Conservation (phyloP, 2,888 invertebrate species). For the Amblyjoppa fuscipennis region DNA sequence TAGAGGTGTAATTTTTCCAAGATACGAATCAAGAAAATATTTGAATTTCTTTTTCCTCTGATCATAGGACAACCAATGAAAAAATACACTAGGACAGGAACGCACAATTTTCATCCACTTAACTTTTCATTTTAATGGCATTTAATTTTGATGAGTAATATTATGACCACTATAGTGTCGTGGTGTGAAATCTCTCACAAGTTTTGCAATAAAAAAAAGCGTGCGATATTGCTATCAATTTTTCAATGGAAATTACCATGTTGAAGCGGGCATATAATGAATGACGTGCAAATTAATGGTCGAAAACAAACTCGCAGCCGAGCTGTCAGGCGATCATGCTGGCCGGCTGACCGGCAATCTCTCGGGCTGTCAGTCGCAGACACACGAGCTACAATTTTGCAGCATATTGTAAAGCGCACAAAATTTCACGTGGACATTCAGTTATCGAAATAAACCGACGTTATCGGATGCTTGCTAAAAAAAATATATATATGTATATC, state of each 20-base stretch:
- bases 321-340: constrained; percentile 23
- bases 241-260: not conserved
- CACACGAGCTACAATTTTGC: constrained; percentile 29
- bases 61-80: too few relatives aligned
- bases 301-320: constrained; percentile 39
- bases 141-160: too few relatives aligned
- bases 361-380: constrained; percentile 46
- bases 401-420: not conserved
- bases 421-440: not conserved
- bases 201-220: too few relatives aligned
- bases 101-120: too few relatives aligned
- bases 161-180: too few relatives aligned
- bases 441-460: constrained; percentile 5
- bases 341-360: constrained; percentile 13
- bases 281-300: not conserved
- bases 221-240: not conserved
- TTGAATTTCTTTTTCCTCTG: too few relatives aligned
- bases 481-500: not conserved
- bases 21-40: too few relatives aligned
- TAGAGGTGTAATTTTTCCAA: too few relatives aligned
- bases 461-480: not conserved
- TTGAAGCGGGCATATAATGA: not conserved
- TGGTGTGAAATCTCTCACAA: too few relatives aligned
- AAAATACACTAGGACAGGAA: too few relatives aligned
- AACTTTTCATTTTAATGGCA: too few relatives aligned